Evolutionary conservation across 92 coral and sea anemone genomes (phyloP).

Genomic region (Phenganax subtilis): DNA sequence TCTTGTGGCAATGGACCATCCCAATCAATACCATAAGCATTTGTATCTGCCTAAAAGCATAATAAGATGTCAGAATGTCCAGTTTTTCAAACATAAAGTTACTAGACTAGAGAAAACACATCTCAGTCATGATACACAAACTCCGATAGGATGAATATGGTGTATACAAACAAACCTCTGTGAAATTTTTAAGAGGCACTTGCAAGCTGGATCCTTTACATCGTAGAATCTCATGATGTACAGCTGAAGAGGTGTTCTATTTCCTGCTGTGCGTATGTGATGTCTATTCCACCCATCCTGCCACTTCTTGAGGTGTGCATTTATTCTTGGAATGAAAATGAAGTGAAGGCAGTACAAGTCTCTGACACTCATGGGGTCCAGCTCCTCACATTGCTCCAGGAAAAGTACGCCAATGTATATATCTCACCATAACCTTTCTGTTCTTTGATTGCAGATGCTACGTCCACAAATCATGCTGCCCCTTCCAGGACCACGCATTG

Average conservation of each 20-base stretch:
- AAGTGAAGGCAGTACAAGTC: background rate
- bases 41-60: slow-evolving; percentile 23
- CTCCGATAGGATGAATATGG: no score
- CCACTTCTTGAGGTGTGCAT: background rate
- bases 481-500: slow-evolving; percentile 45
- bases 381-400: background rate
- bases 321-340: background rate
- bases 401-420: background rate
- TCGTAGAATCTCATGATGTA: background rate
- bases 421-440: background rate
- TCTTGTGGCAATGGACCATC: slow-evolving; percentile 48
- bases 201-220: no score
- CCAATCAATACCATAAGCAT: slow-evolving; percentile 40
- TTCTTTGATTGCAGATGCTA: no score
- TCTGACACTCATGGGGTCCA: background rate
- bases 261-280: background rate
- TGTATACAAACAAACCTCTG: no score
- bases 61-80: background rate
- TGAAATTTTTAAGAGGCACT: no score
- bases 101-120: no score
- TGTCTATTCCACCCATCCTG: background rate
- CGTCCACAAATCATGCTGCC: slow-evolving; percentile 23
- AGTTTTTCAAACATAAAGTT: no score
- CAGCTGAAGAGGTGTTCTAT: background rate
- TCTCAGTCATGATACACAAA: no score